phyloP scores from a whole-genome alignment of 2,113 vertebrate species.

The Vulpes vulpes region DNA sequence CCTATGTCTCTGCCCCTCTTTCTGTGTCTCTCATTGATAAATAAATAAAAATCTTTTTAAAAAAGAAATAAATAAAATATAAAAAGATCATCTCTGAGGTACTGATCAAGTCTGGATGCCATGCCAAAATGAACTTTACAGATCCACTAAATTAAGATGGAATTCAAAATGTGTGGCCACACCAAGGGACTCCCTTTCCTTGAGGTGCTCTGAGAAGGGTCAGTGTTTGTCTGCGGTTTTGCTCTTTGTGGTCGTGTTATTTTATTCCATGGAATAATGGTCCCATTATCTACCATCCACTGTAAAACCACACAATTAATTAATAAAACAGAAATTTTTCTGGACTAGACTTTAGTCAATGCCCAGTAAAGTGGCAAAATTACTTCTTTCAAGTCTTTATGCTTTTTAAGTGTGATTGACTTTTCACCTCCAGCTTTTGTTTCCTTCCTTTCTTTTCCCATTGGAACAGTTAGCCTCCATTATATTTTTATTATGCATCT shows the following conservation, averaged over 20 bases:
- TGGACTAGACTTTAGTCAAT: conserved; percentile 63
- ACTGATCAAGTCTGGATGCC: neutral
- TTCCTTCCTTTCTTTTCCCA: neutral
- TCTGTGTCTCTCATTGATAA: too few relatives aligned
- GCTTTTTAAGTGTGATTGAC: conserved; percentile 70
- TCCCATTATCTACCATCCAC: conserved; percentile 14
- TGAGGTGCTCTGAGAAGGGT: neutral
- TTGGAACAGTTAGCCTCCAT: conserved; percentile 39
- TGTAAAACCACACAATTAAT: conserved; percentile 67
- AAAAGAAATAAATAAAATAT: neutral
- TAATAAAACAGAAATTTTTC: conserved; percentile 74
- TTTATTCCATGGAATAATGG: conserved; percentile 43
- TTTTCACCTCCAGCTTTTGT: conserved; percentile 29
- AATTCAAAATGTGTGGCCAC: neutral
- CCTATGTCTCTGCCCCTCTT: too few relatives aligned
- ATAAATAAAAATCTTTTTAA: too few relatives aligned
- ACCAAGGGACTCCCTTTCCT: accelerated
- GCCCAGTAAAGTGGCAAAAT: conserved; percentile 43
- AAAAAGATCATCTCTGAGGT: neutral
- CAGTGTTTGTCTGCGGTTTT: neutral
- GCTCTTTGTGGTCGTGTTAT: neutral
- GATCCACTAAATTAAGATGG: neutral
- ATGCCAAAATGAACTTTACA: neutral
- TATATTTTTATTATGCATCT: conserved; percentile 56
- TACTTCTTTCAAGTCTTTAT: conserved; percentile 59